phyloP scores from a whole-genome alignment of 2,797 vertebrate genomes.

The Dicrostonyx torquatus region DNA sequence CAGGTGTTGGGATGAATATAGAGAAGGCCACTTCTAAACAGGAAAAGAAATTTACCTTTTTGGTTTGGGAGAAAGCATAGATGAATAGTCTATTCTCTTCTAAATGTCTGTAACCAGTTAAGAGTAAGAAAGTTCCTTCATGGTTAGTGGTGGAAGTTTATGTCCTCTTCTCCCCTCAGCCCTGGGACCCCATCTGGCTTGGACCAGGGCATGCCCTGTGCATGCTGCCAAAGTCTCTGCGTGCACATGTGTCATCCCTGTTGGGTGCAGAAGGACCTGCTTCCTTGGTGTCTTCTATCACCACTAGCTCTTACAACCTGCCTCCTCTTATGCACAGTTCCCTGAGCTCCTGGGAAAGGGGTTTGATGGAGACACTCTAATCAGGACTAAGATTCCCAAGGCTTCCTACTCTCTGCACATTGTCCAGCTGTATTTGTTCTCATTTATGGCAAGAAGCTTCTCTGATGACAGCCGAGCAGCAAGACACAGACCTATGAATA shows the following conservation, averaged over 20 bases:
- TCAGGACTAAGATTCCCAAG: not conserved
- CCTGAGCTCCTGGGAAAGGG: not conserved
- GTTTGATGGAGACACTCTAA: not conserved
- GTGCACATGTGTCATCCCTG: too few species aligned
- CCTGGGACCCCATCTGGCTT: not conserved
- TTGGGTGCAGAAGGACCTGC: too few species aligned
- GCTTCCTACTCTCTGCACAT: not conserved
- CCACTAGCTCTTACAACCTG: too few species aligned
- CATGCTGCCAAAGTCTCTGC: too few species aligned
- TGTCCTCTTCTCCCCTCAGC: not conserved
- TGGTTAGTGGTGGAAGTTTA: not conserved
- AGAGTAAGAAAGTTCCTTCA: not conserved
- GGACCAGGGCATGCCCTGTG: too few species aligned
- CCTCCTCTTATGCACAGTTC: too few species aligned
- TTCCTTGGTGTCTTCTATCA: too few species aligned
- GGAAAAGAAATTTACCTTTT: not conserved
- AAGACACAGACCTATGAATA: not conserved
- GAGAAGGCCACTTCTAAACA: not conserved
- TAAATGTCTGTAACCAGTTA: not conserved
- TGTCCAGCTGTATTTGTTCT: not conserved
- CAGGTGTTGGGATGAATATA: not conserved
- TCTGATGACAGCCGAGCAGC: not conserved
- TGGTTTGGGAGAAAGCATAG: not conserved
- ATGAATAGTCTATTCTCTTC: not conserved
- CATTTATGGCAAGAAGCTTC: not conserved